A percentile compares a stretch with the other conserved stretches of the same genome.
phyloP scores from a whole-genome alignment of 2,113 vertebrate species.

The Salvelinus fontinalis region DNA sequence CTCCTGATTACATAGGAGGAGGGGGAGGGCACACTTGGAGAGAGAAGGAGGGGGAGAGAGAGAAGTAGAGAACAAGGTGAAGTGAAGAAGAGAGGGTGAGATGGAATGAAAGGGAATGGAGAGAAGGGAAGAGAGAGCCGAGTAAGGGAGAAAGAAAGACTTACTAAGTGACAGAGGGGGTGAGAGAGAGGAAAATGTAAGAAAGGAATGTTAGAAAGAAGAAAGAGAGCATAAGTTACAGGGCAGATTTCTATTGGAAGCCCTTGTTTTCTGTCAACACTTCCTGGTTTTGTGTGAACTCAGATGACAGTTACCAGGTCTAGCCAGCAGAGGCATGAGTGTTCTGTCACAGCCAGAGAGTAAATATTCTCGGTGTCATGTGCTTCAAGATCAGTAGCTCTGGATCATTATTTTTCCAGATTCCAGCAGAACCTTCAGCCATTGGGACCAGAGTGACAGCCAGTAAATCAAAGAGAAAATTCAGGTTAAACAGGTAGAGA shows the following conservation, averaged over 20 bases:
- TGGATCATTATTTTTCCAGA: too few relatives aligned
- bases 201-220: neutral
- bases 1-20: neutral
- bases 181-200: neutral
- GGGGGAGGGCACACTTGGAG: conserved; percentile 28
- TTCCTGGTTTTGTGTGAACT: too few relatives aligned
- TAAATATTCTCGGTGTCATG: too few relatives aligned
- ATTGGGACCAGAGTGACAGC: too few relatives aligned
- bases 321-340: too few relatives aligned
- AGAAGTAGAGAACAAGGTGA: neutral
- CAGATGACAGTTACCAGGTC: too few relatives aligned
- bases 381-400: too few relatives aligned
- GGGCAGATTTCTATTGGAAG: neutral
- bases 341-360: too few relatives aligned
- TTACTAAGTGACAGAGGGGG: neutral
- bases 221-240: neutral
- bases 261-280: too few relatives aligned
- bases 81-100: neutral
- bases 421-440: too few relatives aligned
- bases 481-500: too few relatives aligned
- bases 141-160: conserved; percentile 24
- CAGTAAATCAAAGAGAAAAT: too few relatives aligned
- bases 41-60: conserved; percentile 4
- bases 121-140: conserved; percentile 5
- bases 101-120: neutral